Conservation (phyloP, 2,888 invertebrate genomes). For the Sphinx pinastri region DNA sequence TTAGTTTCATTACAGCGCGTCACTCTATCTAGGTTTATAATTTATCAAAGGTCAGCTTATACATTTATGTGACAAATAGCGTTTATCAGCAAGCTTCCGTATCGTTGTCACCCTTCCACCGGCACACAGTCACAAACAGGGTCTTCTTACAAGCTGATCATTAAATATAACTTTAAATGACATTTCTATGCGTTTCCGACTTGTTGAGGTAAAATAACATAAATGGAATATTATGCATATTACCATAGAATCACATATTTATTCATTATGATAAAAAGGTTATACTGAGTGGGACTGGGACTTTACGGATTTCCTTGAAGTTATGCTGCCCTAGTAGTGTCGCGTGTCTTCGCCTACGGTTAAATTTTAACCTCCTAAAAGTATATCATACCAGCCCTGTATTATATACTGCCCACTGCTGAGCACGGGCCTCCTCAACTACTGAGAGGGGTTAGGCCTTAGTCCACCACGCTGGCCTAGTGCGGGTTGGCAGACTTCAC, state of each 20-base stretch:
- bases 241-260: conserved; percentile 6
- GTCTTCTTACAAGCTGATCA: neutral
- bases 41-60: too few species aligned
- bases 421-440: too few species aligned
- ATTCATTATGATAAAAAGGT: conserved; percentile 15
- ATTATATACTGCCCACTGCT: too few species aligned
- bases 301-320: neutral
- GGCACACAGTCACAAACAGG: neutral
- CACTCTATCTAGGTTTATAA: too few species aligned
- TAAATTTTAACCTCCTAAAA: neutral
- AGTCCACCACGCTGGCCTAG: too few species aligned
- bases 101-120: too few species aligned
- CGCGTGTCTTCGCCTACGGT: neutral
- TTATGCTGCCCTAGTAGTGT: neutral
- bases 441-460: too few species aligned
- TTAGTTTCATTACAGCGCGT: too few species aligned
- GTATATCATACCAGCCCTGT: too few species aligned
- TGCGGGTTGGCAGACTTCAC: too few species aligned
- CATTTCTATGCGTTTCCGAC: conserved; percentile 8
- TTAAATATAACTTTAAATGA: neutral
- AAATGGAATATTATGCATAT: conserved; percentile 6
- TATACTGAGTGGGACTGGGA: neutral
- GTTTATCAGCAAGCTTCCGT: too few species aligned
- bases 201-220: conserved; percentile 5
- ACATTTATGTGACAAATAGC: too few species aligned